Evolutionary conservation across 2,797 vertebrate species (phyloP), one percentile per base, ranked within the genome.

Genomic region (Psittacula echo): DNA sequence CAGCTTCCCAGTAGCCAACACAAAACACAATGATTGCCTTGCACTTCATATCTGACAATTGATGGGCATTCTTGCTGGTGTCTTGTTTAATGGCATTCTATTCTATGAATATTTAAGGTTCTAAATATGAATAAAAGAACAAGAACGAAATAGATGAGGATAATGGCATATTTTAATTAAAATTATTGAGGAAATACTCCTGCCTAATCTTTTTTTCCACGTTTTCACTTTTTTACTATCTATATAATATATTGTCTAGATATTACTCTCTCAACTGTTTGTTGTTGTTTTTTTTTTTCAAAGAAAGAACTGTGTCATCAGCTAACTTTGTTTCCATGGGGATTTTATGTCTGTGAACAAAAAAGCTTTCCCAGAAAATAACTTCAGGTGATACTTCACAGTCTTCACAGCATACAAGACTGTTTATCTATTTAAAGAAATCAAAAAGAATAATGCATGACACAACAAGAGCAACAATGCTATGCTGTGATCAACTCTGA

Each of bases 11-110:
- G 68, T 79, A 97, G 85, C 61, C 62, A 81, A 96, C 85, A 96
- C 64, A 96, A 96, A 97, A 79, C 65, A 80, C 73, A 91, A 44
- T 90, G 13, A 97, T 96, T 96, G 73, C 51, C 54, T 93, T 71
- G 50, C 34, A 93, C n/a, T 85, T 97, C 78, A 60, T 84, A 85
- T 83, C 91, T 96, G 95, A 94, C 85, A 97, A 91, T 15, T 96
- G 94, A 94, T 82, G 20, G 73, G 16, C 66, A 86, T 95, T 92
- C 70, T 93, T 93, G 18, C 66, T 91, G 67, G 77, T 93, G 13
- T 67, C 79, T 90, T 92, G 54, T 85, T 81, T 97, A 87, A 95
- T 44, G 77, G 3, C 84, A 94, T 89, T 83, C 45, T 91, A 51
- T 34, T 82, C 41, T 83, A 45, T 85, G 45, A n/a, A 44, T 82